Base-by-base conservation (phyloP, 2,797 vertebrate species). In the Darevskia mixta region DNA sequence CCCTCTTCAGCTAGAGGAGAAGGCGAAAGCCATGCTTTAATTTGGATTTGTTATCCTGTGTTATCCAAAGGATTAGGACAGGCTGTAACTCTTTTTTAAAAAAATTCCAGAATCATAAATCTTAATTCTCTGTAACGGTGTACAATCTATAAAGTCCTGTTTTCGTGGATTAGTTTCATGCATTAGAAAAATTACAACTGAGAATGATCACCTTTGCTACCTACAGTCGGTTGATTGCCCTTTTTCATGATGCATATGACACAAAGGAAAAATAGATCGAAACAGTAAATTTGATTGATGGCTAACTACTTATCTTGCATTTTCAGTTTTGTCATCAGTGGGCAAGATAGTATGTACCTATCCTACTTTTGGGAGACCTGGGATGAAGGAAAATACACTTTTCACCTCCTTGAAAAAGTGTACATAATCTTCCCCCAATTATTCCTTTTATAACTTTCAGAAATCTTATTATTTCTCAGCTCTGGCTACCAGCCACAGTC, bases 351-450 rank as follows among this genome's bases (percentile, higher is more conserved):
- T 43, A 10, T n/a, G 45, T 35, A 29, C 72, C 35, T 81, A 5
- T 67, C 64, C 69, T 86, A 49, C 43, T 41, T 88, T 87, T 90
- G 71, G 32, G 29, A 72, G 55, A 84, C 71, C 79, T 75, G 67
- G 82, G 43, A 86, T 90, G 85, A 91, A 87, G 88, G 25, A 23
- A n/a, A 71, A 75, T 77, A 7, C 15, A 49, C 25, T 49, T 91
- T 80, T n/a, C 38, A 25, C 23, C 87, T 87, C 87, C 73, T 90
- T 49, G 77, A 85, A 91, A 93, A 86, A 83, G 64, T 81, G 84
- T 77, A 76, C 64, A 27, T 81, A 85, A 58, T 45, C 77, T 85
- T 20, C 90, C 72, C 88, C 75, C 61, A 75, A 79, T 9, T 25
- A 67, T 41, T 80, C 0, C 5, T 87, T 87, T 88, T 82, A 83